Conservation (phyloP, 2,888 invertebrate genomes). For the Pollenia labialis region DNA sequence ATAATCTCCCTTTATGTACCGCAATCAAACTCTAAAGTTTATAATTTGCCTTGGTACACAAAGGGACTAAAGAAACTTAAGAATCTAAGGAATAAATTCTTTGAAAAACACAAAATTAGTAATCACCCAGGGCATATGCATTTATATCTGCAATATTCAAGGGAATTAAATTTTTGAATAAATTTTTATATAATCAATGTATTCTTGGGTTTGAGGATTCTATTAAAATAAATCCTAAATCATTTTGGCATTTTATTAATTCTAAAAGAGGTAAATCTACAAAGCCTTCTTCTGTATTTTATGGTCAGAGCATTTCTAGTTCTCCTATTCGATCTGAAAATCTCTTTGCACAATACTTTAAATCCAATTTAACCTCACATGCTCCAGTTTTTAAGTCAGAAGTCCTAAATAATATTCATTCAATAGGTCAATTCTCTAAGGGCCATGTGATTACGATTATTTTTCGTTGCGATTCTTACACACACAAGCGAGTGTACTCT, state of each 20-base stretch:
- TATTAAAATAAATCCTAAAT: not conserved
- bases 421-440: no score
- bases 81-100: slow-evolving; percentile 10
- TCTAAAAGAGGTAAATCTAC: not conserved
- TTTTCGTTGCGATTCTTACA: no score
- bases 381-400: no score
- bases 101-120: not conserved
- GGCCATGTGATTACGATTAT: no score
- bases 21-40: not conserved
- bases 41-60: slow-evolving; percentile 20
- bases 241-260: not conserved
- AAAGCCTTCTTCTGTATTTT: no score
- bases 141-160: not conserved
- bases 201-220: not conserved
- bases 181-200: slow-evolving; percentile 20
- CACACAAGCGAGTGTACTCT: no score
- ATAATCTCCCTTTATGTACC: not conserved
- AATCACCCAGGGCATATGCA: not conserved
- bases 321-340: no score
- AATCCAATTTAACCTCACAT: no score
- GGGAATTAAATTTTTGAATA: slow-evolving; percentile 16
- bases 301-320: no score
- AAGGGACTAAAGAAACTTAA: not conserved
- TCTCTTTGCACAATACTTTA: no score
- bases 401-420: no score